Evolutionary conservation across 2,888 invertebrate species (phyloP), one percentile per base, ranked within the genome.

Genomic region (Drosophila rubida): DNA sequence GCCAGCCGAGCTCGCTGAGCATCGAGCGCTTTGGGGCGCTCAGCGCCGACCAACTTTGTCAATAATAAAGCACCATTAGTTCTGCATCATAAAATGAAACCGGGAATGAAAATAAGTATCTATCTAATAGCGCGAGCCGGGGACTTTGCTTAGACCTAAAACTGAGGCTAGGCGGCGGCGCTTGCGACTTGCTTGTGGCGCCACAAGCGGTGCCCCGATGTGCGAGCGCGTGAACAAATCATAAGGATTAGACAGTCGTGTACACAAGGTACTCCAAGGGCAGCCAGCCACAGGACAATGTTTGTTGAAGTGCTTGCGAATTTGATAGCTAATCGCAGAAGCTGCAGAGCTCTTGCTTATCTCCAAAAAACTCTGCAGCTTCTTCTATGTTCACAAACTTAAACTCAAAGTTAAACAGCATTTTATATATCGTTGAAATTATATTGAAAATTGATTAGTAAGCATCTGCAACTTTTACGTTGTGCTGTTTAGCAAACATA

Each of bases 31-130:
- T 48, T 60, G 46, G 74, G 69, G 74, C 75, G 74, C 68, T 53
- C 55, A 57, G 69, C 64, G 76, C 53, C 58, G 55, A 63, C 62
- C 65, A 89, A 87, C 88, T 85, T 87, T 89, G 76, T 76, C 86
- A 89, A 87, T 89, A 87, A 87, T 89, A 87, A 82, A 87, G 83
- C 76, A 83, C 86, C 89, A 89, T 89, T 89, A 87, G 89, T 89
- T 86, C 82, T 82, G 89, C 89, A 87, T 76, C 86, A 89, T 87
- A 87, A 87, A 87, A 70, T 72, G 79, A 60, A 64, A 64, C 48
- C 53, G 51, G 46, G 44, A 44, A 51, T 42, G 51, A 30, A 49
- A 66, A 55, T 69, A 53, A 55, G 46, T 16, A 51, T 57, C 46
- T 51, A 41, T 53, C 42, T 30, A 42, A 27, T 16, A 9, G 53